Percentiles rank a stretch among this genome's conserved stretches.
Evolutionary conservation across 2,113 vertebrate genomes (phyloP).

Genomic region (Verasper variegatus): DNA sequence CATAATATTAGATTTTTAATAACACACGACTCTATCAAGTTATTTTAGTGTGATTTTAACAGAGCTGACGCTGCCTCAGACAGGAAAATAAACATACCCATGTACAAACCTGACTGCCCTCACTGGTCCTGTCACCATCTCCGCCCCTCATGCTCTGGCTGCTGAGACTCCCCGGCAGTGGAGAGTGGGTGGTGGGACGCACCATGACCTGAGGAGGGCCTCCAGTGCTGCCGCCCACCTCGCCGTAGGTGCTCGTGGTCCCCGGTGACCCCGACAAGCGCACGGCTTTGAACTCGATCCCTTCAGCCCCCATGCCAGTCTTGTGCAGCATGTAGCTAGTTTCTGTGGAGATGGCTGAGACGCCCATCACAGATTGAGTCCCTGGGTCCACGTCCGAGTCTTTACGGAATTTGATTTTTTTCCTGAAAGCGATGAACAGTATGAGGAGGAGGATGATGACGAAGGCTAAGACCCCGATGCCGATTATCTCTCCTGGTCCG

Average conservation of each 20-base stretch:
- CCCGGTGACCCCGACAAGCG: conserved; percentile 76
- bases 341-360: conserved; percentile 74
- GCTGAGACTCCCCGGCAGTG: conserved; percentile 60
- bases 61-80: no score
- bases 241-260: conserved; percentile 71
- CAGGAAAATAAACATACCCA: no score
- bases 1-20: neutral
- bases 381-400: conserved; percentile 81
- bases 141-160: conserved; percentile 32
- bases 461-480: conserved; percentile 90
- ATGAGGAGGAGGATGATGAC: conserved; percentile 89
- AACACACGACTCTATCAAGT: no score
- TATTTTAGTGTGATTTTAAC: no score
- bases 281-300: conserved; percentile 89
- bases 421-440: conserved; percentile 89
- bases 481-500: conserved; percentile 94
- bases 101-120: conserved; percentile 63
- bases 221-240: conserved; percentile 83
- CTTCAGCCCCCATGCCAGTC: conserved; percentile 80
- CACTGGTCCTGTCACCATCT: conserved; percentile 67
- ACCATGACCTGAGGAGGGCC: conserved; percentile 92
- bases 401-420: conserved; percentile 91
- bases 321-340: conserved; percentile 86
- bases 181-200: conserved; percentile 89
- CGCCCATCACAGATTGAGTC: conserved; percentile 39